A percentile compares a stretch with the other conserved stretches of the same genome.
phyloP scores from a whole-genome alignment of 64 coral and sea anemone species.

The Pachyseris speciosa region DNA sequence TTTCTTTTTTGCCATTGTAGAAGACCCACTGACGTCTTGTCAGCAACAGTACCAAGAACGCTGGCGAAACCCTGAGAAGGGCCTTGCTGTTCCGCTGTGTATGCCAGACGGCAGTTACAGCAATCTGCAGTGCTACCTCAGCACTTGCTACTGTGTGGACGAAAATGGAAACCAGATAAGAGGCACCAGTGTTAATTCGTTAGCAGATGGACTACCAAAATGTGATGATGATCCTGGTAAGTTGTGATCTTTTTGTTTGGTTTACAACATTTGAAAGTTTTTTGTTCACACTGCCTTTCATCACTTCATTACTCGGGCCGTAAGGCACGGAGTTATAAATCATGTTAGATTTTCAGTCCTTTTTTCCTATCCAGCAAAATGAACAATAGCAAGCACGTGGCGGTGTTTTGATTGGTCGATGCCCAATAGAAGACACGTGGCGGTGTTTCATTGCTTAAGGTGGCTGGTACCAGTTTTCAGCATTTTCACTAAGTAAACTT shows the following conservation, averaged over 20 bases:
- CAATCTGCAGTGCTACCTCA: constrained; percentile 74
- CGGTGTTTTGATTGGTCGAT: too few species aligned
- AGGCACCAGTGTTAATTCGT: constrained; percentile 28
- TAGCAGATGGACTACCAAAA: constrained; percentile 42
- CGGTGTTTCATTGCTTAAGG: too few species aligned
- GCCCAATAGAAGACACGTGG: too few species aligned
- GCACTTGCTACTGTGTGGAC: constrained; percentile 88
- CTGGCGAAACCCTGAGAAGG: constrained; percentile 68
- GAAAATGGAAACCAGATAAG: constrained; percentile 71
- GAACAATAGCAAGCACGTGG: too few species aligned
- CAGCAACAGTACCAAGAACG: constrained; percentile 61
- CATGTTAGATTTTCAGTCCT: too few species aligned
- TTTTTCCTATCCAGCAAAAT: too few species aligned
- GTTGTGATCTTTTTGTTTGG: neutral
- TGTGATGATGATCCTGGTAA: constrained; percentile 38
- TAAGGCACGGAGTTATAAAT: too few species aligned
- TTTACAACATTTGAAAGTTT: too few species aligned
- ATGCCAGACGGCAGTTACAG: constrained; percentile 71
- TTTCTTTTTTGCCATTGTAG: neutral
- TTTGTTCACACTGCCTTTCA: neutral
- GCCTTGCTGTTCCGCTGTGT: constrained; percentile 75
- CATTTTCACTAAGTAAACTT: too few species aligned
- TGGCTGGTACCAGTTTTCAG: too few species aligned
- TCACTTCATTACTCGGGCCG: too few species aligned
- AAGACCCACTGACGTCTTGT: constrained; percentile 60